Evolutionary conservation across 2,797 vertebrate genomes (phyloP), one percentile per base, ranked within the genome.

Genomic region (Spheniscus humboldti): DNA sequence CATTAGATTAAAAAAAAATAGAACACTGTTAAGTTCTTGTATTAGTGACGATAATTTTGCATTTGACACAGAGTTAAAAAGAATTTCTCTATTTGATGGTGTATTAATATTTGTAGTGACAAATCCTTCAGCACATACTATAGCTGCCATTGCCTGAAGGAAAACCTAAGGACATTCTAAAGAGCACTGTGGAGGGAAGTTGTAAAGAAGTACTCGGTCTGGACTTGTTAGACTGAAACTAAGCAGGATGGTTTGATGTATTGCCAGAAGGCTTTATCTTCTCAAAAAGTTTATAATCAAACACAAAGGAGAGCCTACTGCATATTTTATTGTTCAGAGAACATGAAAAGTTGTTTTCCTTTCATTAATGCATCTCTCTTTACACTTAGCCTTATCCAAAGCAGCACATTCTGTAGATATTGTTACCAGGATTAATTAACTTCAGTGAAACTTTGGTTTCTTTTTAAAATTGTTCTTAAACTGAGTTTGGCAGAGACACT

Each of bases 111-210:
- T 86, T 96, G 80, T 80, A 94, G 83, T 78, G 90, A 88, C 86
- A 95, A 96, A 97, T 95, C 91, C 88, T 97, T 94, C 89, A 95
- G 80, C 86, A 89, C 66, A 94, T 75, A 76, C 56, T 92, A 52
- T 92, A 95, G 73, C 59, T 97, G 75, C 94, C 87, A 86, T 95
- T 95, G 97, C 96, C 97, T 97, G 94, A 69, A 97, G 96, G 95
- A 94, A 97, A 97, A 97, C 95, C 94, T 97, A 97, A 96, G 97
- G 96, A 97, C 87, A 97, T 97, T 97, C 75, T 96, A 96, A 97
- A 96, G 39, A 96, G 80, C 62, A 43, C 56, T 75, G 73, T 55
- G 77, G 60, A 96, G 68, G 55, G 87, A 95, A 95, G 66, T 80
- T 94, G 89, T 95, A 92, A 97, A 96, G 90, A 94, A 95, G 73